Evolutionary conservation across 1,140 invertebrate species (phyloP).

Genomic region (Nasonia giraulti): DNA sequence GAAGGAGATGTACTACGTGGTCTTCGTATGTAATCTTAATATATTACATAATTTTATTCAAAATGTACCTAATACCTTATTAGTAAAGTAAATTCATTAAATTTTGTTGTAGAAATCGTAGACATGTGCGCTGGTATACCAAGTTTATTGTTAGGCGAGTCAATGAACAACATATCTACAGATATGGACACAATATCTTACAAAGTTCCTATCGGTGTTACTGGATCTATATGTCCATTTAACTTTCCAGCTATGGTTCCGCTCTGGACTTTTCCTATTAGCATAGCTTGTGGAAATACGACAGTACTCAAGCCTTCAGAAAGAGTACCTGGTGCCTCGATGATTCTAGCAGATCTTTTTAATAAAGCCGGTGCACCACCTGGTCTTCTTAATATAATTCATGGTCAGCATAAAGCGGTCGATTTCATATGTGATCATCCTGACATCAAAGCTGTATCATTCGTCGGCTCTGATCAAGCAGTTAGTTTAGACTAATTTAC

Average conservation of each 20-base stretch:
- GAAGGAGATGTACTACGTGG: conserved; percentile 98
- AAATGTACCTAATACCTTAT: background rate
- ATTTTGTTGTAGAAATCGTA: conserved; percentile 86
- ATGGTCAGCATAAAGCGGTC: conserved; percentile 94
- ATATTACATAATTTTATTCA: background rate
- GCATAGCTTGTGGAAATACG: conserved; percentile 91
- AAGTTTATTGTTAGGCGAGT: conserved; percentile 93
- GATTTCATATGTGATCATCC: conserved; percentile 98
- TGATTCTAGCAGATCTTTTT: conserved; percentile 94
- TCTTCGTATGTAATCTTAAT: conserved; percentile 84
- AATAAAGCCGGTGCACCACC: conserved; percentile 94
- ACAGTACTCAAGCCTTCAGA: conserved; percentile 94
- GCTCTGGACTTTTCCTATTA: conserved; percentile 98
- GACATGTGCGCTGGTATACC: conserved; percentile 97
- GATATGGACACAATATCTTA: conserved; percentile 96
- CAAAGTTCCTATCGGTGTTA: conserved; percentile 91
- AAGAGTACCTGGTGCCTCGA: conserved; percentile 95
- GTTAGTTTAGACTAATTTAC: conserved; percentile 73
- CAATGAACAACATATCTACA: conserved; percentile 90
- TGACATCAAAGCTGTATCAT: conserved; percentile 97
- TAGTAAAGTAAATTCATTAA: background rate
- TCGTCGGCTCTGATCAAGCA: conserved; percentile 97
- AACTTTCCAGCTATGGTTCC: conserved; percentile 99
- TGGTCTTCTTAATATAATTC: conserved; percentile 96
- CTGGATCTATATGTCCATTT: conserved; percentile 91